Base-by-base conservation (phyloP, 2,797 vertebrate genomes). In the Ciconia nigra region DNA sequence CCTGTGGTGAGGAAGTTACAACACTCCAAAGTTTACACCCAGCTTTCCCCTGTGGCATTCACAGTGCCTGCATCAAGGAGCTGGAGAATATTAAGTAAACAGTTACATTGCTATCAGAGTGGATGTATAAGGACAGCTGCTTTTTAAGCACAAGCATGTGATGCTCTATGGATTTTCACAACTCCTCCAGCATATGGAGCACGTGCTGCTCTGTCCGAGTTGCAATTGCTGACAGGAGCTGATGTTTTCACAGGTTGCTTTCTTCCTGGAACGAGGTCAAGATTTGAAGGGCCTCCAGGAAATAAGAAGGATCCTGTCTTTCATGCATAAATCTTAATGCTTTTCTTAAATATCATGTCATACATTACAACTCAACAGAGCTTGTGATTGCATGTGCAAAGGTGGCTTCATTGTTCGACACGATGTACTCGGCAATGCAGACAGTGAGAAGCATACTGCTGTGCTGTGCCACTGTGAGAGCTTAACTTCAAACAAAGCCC, bases 201-300 rank as follows among this genome's bases (percentile, higher is more conserved):
- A 47, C 13, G 54, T 87, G 76, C 55, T 78, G 86, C 78, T 82
- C 83, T 26, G 83, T 73, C 85, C 0, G 0, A 87, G 66, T 51
- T 84, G 70, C 3, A 42, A 11, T 0, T 83, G 93, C 82, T 83
- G 76, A 82, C 87, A 93, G 90, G 59, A 93, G 90, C 73, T 84
- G 85, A 67, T 87, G 93, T 92, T 93, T 83, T 78, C 87, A 65
- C 89, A 77, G 79, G 85, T 77, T 86, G 73, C 47, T 82, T 92
- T 87, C 77, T 52, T 92, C 86, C 78, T 96, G 70, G 77, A 93
- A 71, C 0, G 0, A 67, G 66, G 80, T 89, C 77, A 65, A 88
- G 85, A 62, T 92, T 67, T 85, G 63, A 95, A 88, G 73, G 55
- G 82, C 73, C 4, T 10, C 58, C 65, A 90, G 79, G 58, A 87